Conservation (phyloP, 2,797 vertebrate species). For the Smutsia temminckii region DNA sequence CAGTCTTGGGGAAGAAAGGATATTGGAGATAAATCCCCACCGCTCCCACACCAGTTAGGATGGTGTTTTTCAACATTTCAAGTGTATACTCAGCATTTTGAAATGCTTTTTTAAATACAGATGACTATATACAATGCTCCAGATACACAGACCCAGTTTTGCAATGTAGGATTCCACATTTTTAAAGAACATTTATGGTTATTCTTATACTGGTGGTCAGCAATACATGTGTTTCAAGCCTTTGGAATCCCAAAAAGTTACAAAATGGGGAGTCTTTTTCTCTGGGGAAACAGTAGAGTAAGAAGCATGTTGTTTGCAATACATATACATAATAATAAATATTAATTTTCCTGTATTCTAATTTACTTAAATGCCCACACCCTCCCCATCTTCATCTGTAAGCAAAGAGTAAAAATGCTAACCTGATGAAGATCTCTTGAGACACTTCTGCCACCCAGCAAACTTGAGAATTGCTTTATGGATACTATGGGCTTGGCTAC, state of each 20-base stretch:
- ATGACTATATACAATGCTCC: background rate
- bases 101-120: background rate
- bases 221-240: background rate
- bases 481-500: fast-evolving
- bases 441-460: background rate
- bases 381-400: background rate
- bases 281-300: background rate
- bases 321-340: background rate
- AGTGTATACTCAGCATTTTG: background rate
- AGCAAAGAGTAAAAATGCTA: background rate
- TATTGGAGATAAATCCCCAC: background rate
- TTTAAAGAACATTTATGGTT: background rate
- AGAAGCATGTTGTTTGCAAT: background rate
- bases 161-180: background rate
- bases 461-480: background rate
- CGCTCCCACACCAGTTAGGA: background rate
- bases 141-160: background rate
- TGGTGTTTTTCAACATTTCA: background rate
- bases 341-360: background rate
- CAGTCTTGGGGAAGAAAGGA: background rate
- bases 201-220: background rate
- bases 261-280: background rate
- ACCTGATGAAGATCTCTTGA: background rate
- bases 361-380: background rate
- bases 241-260: background rate